These are phyloP conservation scores for Melinaea menophilus DNA, from an alignment of 2,888 invertebrate species.

Conservation along the genomic window DNA sequence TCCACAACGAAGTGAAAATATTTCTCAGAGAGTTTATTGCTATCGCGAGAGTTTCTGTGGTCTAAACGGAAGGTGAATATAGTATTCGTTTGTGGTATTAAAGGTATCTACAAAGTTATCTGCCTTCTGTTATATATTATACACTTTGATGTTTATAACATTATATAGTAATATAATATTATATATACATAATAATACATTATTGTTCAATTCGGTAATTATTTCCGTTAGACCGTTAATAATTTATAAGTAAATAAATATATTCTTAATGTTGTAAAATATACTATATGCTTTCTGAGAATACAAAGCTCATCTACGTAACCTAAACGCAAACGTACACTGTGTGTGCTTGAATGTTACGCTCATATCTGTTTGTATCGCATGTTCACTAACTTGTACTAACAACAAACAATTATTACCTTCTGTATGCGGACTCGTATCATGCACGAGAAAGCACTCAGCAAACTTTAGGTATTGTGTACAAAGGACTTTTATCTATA, in stretches of 20 bases:
- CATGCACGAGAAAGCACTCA: conserved; percentile 23
- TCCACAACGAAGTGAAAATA: conserved; percentile 76
- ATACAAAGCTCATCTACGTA: conserved; percentile 14
- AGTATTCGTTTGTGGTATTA: conserved; percentile 43
- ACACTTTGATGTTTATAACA: not conserved
- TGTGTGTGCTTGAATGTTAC: conserved; percentile 24
- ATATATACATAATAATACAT: no score
- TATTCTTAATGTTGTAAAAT: not conserved
- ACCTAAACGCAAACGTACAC: conserved; percentile 21
- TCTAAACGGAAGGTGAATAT: conserved; percentile 44
- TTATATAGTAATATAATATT: no score
- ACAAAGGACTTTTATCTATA: conserved; percentile 18
- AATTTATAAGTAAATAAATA: not conserved
- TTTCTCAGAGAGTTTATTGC: conserved; percentile 71
- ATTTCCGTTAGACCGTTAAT: no score
- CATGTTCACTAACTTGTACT: no score
- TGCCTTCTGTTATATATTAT: not conserved
- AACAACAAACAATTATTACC: conserved; percentile 31
- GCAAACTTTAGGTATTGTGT: conserved; percentile 21
- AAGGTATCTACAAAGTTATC: conserved; percentile 32
- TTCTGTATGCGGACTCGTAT: conserved; percentile 27
- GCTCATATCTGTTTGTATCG: conserved; percentile 25
- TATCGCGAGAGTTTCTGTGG: conserved; percentile 60
- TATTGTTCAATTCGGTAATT: no score
- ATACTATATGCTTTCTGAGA: conserved; percentile 9